Evolutionary conservation across 2,888 invertebrate genomes (phyloP), one percentile per base, ranked within the genome.

Genomic region (Hemaris fuciformis): DNA sequence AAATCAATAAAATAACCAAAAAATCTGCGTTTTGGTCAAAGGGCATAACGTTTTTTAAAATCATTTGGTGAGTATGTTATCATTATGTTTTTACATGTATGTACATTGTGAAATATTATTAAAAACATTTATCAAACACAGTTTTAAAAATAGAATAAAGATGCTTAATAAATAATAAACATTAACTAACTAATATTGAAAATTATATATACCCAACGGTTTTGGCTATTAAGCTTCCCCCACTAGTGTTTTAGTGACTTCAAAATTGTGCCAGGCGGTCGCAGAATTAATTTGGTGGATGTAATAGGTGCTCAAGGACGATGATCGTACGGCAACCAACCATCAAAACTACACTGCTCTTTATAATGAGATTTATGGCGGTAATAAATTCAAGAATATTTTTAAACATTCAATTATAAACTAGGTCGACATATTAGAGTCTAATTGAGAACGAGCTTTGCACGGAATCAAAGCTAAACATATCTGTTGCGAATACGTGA

Each of bases 301-400:
- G 18, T 53, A 53, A 53, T 46, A 23, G 38, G n/a, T 53, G 53
- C 27, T 53, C 53, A 53, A 53, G 53, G 53, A 53, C 53, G 31
- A 27, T 53, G 27, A 27, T 31, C 31, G 18, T 27, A 23, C 46
- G 7, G 18, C 27, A 31, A 31, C 31, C 31, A 31, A 10, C 10
- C 53, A 27, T 53, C 31, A 20, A 53, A 53, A 53, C 53, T 31
- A 31, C 31, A 53, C 31, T 10, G 31, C 27, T 25, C 25, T 53
- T 53, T 53, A 53, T 31, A 15, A 27, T 25, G 13, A 27, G 53
- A 53, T 53, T 53, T 53, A 53, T 18, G 18, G 31, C 31, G n/a
- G 10, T 18, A 53, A 53, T 53, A 31, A 53, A 53, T 53, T 18
- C 18, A 18, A 3, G 18, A 53, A 10, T 31, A 53, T 53, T 7